These are phyloP conservation scores for Carpatolechia fugitivella DNA, from an alignment of 2,888 invertebrate species.

Conservation along the genomic window DNA sequence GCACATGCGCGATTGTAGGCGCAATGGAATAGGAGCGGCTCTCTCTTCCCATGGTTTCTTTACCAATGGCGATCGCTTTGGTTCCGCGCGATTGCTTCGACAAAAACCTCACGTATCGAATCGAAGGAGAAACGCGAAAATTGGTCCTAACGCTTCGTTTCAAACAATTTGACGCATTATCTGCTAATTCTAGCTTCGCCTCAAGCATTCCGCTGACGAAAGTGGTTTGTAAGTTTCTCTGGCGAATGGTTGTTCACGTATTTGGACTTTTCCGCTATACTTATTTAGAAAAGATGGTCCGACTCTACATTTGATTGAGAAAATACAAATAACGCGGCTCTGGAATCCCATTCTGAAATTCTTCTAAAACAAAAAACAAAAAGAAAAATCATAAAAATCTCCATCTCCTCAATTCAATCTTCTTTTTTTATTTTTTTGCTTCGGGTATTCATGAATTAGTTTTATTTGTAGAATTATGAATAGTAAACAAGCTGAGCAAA, in stretches of 20 bases:
- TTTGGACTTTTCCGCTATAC: not conserved
- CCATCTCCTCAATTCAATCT: no score
- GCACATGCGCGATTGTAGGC: conserved; percentile 23
- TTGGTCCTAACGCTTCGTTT: conserved; percentile 14
- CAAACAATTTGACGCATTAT: conserved; percentile 7
- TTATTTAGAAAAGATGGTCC: not conserved
- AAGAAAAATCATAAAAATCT: no score
- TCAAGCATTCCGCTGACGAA: not conserved
- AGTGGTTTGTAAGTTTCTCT: not conserved
- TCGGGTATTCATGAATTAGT: conserved; percentile 1
- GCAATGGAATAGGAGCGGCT: conserved; percentile 30
- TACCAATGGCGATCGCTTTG: conserved; percentile 35
- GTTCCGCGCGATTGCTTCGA: conserved; percentile 37
- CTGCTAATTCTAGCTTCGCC: not conserved
- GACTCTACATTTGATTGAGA: not conserved
- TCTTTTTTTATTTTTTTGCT: no score
- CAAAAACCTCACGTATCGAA: conserved; percentile 36
- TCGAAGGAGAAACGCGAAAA: conserved; percentile 38
- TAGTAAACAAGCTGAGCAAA: conserved; percentile 11
- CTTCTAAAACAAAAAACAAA: no score
- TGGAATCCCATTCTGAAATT: not conserved
- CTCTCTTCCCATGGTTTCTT: conserved; percentile 62
- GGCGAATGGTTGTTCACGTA: not conserved
- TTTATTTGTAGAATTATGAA: conserved; percentile 10
- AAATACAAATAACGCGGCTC: not conserved